These are phyloP conservation scores for Entomyzon cyanotis DNA, from an alignment of 2,113 vertebrate genomes.

Conservation along the genomic window DNA sequence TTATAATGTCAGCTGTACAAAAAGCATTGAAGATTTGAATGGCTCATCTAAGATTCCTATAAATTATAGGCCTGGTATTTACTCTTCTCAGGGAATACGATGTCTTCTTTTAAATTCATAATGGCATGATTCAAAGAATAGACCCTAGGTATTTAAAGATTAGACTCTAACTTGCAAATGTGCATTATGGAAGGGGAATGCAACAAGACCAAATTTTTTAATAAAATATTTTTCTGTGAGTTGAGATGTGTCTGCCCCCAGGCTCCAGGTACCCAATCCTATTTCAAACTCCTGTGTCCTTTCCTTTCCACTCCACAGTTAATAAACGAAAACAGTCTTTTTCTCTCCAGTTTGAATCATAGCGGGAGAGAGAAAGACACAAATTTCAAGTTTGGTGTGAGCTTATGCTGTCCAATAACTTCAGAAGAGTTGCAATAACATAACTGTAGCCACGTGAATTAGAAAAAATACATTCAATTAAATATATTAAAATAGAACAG, in stretches of 20 bases:
- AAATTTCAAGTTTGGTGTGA: not conserved
- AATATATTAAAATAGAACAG: not conserved
- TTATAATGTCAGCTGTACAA: not conserved
- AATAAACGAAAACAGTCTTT: not conserved
- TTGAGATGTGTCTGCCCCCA: not conserved
- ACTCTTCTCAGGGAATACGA: not conserved
- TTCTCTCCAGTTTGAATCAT: not conserved
- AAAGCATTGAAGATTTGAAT: not conserved
- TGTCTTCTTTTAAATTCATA: slow-evolving; percentile 4
- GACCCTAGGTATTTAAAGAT: not conserved
- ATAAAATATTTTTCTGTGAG: not conserved
- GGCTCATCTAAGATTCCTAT: not conserved
- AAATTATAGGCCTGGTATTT: not conserved
- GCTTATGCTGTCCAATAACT: not conserved
- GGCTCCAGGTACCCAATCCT: not conserved
- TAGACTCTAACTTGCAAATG: not conserved
- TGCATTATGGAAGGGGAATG: not conserved
- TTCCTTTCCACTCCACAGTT: not conserved
- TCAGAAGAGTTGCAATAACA: not conserved
- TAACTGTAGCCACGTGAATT: not conserved
- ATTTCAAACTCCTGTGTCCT: not conserved
- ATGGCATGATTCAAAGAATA: not conserved
- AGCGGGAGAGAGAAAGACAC: not conserved
- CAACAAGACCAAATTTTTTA: not conserved
- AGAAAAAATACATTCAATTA: not conserved